Base-by-base conservation (phyloP, 1,140 invertebrate species). In the Eupristina koningsbergeri region DNA sequence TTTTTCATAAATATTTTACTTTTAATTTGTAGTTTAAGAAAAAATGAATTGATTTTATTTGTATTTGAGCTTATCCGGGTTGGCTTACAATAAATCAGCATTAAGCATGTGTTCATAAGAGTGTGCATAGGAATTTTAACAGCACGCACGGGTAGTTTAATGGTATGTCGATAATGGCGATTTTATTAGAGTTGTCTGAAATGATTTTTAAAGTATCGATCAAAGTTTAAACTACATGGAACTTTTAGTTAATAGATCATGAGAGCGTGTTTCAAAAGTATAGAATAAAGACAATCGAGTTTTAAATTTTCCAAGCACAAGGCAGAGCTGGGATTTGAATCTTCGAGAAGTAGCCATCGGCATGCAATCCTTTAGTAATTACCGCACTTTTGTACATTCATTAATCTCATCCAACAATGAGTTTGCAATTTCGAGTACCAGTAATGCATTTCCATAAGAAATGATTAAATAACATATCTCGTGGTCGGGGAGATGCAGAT, bases 321-420 rank as follows among this genome's bases (percentile, higher is more conserved):
- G 26, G 15, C 13, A 26, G 5, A 8, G 41, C 6, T 9, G 39
- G 11, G n/a, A 41, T 8, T 41, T 41, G 41, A 71, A 71, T 41
- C n/a, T 41, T n/a, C n/a, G n/a, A 9, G 17, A 6, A 6, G 9
- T 8, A 41, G 3, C 22, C 9, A 41, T 41, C 41, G 19, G 0
- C 7, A 0, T 67, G 64, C 64, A 69, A 69, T 69, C 19, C 64
- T 36, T 69, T 3, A 39, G 64, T 31, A 22, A 39, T 7, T 26
- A 22, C 64, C 1, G 63, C 17, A 22, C 17, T 36, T 41, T 3
- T 41, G 19, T 71, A n/a, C n/a, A 26, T 41, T 71, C 67, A n/a
- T 71, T 71, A 71, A 71, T 71, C 67, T 71, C 41, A 71, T 41
- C 41, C 67, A n/a, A 17, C 13, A 71, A 71, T 71, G 67, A 71